phyloP scores from a whole-genome alignment of 2,797 vertebrate species.

The Tinamus major region DNA sequence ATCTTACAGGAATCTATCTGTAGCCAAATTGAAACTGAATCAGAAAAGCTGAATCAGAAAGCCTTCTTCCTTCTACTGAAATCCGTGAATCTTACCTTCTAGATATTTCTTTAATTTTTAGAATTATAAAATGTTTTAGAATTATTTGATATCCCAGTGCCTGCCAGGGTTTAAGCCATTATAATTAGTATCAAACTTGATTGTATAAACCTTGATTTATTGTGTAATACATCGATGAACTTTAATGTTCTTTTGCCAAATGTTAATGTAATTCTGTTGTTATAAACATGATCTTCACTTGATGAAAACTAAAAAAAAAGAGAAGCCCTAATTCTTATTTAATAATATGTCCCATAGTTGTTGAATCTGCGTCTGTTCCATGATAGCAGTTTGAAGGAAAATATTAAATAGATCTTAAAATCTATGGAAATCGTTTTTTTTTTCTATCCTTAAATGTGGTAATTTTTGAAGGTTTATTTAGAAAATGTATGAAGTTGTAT shows the following conservation, averaged over 20 bases:
- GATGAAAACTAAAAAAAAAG: background rate
- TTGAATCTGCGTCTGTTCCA: background rate
- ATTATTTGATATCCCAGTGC: conserved; percentile 13
- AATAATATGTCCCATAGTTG: background rate
- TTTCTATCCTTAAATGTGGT: background rate
- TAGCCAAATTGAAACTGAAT: background rate
- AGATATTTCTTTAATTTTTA: conserved; percentile 28
- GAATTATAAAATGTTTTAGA: conserved; percentile 28
- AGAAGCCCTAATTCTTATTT: background rate
- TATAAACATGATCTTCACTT: background rate
- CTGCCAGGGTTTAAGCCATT: conserved; percentile 32
- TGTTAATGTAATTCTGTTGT: background rate
- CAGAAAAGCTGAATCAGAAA: background rate
- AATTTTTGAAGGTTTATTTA: background rate
- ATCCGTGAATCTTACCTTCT: background rate
- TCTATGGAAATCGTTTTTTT: background rate
- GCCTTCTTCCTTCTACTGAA: conserved; percentile 19
- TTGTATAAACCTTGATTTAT: conserved; percentile 45
- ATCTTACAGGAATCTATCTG: background rate
- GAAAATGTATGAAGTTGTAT: background rate
- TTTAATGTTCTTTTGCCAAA: conserved; percentile 21
- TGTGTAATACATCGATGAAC: conserved; percentile 42
- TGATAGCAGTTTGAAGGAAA: background rate
- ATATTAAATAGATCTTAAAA: background rate
- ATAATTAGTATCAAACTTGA: background rate